Evolutionary conservation across 2,797 vertebrate species (phyloP).

Genomic region (Margarornis squamiger): DNA sequence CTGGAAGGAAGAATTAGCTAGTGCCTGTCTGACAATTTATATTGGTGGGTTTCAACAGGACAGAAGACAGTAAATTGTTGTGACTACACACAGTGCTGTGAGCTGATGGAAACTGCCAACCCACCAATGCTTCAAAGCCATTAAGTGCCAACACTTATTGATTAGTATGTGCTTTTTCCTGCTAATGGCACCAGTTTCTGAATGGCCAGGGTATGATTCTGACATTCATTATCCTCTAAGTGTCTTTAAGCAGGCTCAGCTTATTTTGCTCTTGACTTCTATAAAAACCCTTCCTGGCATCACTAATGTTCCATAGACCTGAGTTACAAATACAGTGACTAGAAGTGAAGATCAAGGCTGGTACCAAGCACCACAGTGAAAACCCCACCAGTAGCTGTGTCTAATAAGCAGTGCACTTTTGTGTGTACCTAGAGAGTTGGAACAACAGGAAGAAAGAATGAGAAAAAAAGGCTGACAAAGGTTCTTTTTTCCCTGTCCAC

Average conservation of each 20-base stretch:
- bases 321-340: neutral
- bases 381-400: neutral
- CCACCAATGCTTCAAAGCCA: neutral
- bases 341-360: neutral
- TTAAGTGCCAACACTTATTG: neutral
- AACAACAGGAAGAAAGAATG: neutral
- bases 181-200: constrained; percentile 13
- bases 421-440: neutral
- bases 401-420: neutral
- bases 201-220: neutral
- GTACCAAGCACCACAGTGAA: neutral
- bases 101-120: neutral
- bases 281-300: neutral
- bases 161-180: neutral
- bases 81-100: neutral
- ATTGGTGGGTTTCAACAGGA: neutral
- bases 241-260: neutral
- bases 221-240: neutral
- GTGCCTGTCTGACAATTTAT: neutral
- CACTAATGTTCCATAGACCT: neutral
- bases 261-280: constrained; percentile 3
- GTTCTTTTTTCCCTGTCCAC: neutral
- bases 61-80: neutral
- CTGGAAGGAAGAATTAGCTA: neutral
- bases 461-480: neutral